Percentiles rank a stretch among this genome's conserved stretches.
These are phyloP conservation scores for Indicator indicator DNA, from an alignment of 2,113 vertebrate genomes.

Conservation along the genomic window DNA sequence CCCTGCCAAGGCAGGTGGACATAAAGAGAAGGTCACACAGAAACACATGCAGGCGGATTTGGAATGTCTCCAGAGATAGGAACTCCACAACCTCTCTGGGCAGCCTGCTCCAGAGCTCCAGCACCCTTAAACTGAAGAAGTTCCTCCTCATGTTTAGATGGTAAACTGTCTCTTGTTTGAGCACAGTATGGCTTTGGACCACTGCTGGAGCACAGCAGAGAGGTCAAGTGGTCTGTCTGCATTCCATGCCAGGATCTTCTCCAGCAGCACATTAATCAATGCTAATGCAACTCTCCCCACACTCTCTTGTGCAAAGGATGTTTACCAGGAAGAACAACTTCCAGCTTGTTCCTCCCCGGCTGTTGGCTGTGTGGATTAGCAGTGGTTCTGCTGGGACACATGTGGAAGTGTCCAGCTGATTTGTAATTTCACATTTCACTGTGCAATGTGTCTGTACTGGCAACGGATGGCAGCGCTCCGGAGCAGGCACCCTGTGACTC, in stretches of 20 bases:
- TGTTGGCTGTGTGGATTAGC: neutral
- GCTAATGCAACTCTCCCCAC: neutral
- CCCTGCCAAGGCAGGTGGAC: too few relatives aligned
- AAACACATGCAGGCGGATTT: too few relatives aligned
- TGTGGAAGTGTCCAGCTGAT: neutral
- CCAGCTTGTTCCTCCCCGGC: neutral
- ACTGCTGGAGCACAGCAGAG: neutral
- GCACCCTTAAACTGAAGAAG: too few relatives aligned
- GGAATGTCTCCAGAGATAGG: too few relatives aligned
- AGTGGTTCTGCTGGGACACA: neutral
- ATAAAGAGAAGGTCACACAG: too few relatives aligned
- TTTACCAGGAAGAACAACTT: neutral
- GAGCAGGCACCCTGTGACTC: slow-evolving; percentile 7
- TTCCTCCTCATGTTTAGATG: too few relatives aligned
- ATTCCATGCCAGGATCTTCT: neutral
- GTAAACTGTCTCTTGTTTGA: neutral
- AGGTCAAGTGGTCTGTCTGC: neutral
- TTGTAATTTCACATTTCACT: neutral
- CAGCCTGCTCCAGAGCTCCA: too few relatives aligned
- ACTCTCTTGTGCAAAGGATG: neutral
- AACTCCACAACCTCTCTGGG: too few relatives aligned
- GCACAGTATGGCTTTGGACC: neutral
- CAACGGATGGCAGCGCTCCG: neutral
- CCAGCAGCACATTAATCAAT: neutral
- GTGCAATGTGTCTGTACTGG: neutral